Evolutionary conservation across 2,797 vertebrate species (phyloP).

Genomic region (Sebastiscus albofasciatus): DNA sequence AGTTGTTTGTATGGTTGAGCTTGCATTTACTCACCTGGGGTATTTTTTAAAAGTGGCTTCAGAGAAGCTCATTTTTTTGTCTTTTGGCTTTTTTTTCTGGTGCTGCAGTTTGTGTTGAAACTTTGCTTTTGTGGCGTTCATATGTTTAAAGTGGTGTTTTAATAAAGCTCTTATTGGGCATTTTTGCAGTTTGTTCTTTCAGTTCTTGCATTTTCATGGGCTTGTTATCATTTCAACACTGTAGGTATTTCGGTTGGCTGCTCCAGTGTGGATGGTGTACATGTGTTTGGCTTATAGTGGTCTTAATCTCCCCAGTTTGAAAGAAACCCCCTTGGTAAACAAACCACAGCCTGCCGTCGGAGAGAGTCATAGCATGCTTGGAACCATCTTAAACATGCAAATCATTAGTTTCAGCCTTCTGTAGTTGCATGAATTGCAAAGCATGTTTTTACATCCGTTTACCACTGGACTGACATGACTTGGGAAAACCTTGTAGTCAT

Average conservation of each 20-base stretch:
- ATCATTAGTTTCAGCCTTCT: not conserved
- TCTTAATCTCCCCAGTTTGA: not conserved
- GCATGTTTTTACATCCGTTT: conserved; percentile 30
- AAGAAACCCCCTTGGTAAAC: not conserved
- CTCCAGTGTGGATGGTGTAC: not conserved
- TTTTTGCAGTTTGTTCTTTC: conserved; percentile 24
- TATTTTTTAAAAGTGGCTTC: conserved; percentile 84
- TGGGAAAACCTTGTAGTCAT: not conserved
- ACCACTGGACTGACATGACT: conserved; percentile 12
- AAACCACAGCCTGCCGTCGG: not conserved
- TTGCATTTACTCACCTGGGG: conserved; percentile 83
- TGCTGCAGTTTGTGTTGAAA: conserved; percentile 60
- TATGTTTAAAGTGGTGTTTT: conserved; percentile 78
- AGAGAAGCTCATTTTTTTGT: conserved; percentile 81
- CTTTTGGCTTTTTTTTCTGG: conserved; percentile 46
- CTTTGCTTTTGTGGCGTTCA: conserved; percentile 67
- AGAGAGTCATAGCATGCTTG: not conserved
- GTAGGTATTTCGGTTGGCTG: not conserved
- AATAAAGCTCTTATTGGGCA: conserved; percentile 80
- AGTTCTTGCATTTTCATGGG: conserved; percentile 21
- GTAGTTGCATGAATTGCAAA: conserved; percentile 29
- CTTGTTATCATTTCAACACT: not conserved
- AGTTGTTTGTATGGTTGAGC: conserved; percentile 72
- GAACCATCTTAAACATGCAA: not conserved
- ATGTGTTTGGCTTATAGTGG: not conserved